These are phyloP conservation scores for Shinisaurus crocodilurus DNA, from an alignment of 2,113 vertebrate species.

Conservation along the genomic window DNA sequence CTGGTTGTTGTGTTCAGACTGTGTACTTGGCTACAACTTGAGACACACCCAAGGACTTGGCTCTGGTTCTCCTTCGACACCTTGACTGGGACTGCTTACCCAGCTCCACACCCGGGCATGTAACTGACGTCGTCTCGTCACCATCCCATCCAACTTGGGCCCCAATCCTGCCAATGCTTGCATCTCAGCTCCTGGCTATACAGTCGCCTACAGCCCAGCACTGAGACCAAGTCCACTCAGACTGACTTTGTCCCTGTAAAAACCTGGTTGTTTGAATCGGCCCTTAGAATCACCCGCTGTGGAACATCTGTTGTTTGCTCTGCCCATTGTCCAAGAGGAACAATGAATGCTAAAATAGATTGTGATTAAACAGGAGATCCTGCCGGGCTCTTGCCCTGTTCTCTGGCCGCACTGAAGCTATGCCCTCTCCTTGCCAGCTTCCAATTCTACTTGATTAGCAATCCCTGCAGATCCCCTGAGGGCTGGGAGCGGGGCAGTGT, in stretches of 20 bases:
- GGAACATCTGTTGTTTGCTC: too few relatives aligned
- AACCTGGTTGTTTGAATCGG: too few relatives aligned
- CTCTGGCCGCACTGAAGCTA: constrained; percentile 24
- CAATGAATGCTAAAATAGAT: constrained; percentile 55
- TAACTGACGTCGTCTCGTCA: not conserved
- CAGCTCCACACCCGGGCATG: not conserved
- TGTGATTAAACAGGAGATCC: constrained; percentile 56
- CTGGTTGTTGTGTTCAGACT: too few relatives aligned
- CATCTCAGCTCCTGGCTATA: too few relatives aligned
- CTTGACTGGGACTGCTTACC: not conserved
- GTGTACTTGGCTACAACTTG: too few relatives aligned
- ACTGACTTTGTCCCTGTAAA: too few relatives aligned
- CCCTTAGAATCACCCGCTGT: too few relatives aligned
- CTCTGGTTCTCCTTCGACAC: not conserved
- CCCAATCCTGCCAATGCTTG: too few relatives aligned
- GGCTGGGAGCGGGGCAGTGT: not conserved
- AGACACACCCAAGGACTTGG: not conserved
- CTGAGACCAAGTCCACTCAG: not conserved
- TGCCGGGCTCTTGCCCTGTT: too few relatives aligned
- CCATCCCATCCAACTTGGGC: too few relatives aligned
- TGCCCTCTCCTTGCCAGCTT: constrained; percentile 43
- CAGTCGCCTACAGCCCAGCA: too few relatives aligned
- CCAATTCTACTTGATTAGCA: constrained; percentile 55
- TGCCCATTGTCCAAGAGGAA: constrained; percentile 45
- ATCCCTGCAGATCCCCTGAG: constrained; percentile 21